Base-by-base conservation (phyloP, 2,888 invertebrate genomes). In the Anticlea derivata region DNA sequence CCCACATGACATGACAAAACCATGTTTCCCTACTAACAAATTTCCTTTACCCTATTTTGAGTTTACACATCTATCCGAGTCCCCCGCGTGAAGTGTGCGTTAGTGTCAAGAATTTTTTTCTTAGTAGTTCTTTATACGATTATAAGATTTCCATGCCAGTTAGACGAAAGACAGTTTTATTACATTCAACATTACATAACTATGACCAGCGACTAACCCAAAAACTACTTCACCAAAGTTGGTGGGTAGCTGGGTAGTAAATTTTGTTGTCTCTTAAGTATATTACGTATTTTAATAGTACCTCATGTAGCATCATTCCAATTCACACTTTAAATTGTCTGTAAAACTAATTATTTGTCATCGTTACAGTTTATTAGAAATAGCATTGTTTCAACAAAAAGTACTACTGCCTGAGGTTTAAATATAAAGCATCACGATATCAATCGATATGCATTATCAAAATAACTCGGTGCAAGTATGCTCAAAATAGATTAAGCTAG, bases 1-100 rank as follows among this genome's bases (percentile, higher is more conserved):
- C 65, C 55, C 55, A 24, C 57, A 48, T 33, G 29, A 46, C 39
- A 58, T 53, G 26, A 55, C 49, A 11, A 45, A 49, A 51, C 43
- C 49, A 56, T 47, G 39, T 22, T 29, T 35, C 30, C 43, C 26
- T 61, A 83, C 82, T 83, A 83, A 83, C 81, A 66, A 60, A 46
- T 23, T 17, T 29, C 44, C 12, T 2, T 35, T 43, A 12, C 27
- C 24, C 47, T 31, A 38, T 45, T 38, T 31, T 45, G 35, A 34
- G 23, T 37, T 22, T 37, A 20, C 10, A 34, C 17, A 37, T 13
- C 17, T 10, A 29, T 34, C 29, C 45, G 7, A 50, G 39, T 45
- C 13, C 34, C 10, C 27, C 5, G 29, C 11, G 30, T 4, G 10
- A 7, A 8, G 39, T 51, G 51, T 51, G 51, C 51, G 51, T 46